Conservation (phyloP, 1,140 invertebrate genomes). For the Nomia melanderi region DNA sequence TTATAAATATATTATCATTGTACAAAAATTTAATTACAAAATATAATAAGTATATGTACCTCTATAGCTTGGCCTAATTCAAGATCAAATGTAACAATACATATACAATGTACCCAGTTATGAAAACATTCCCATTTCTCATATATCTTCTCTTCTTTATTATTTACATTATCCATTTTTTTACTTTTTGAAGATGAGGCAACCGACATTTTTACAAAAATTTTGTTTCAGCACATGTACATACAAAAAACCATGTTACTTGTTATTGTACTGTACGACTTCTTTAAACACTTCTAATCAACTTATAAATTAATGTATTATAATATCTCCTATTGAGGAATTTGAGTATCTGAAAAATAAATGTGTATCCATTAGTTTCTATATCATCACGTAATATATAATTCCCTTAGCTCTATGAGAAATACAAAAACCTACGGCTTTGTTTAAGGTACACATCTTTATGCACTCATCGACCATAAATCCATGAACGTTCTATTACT, state of each 20-base stretch:
- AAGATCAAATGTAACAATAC: slow-evolving; percentile 98
- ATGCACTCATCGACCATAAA: background rate
- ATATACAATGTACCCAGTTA: slow-evolving; percentile 98
- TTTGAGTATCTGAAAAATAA: slow-evolving; percentile 39
- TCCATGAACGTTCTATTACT: background rate
- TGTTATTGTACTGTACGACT: slow-evolving; percentile 19
- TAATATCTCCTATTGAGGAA: slow-evolving; percentile 13
- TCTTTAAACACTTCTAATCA: slow-evolving; percentile 7
- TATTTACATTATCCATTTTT: slow-evolving; percentile 42
- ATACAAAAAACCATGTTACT: slow-evolving; percentile 24
- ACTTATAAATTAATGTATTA: slow-evolving; percentile 31
- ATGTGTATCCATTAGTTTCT: background rate
- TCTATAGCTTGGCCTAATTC: slow-evolving; percentile 98
- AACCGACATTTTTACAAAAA: slow-evolving; percentile 68
- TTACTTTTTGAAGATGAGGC: slow-evolving; percentile 67
- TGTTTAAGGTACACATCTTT: slow-evolving; percentile 29
- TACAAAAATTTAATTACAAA: slow-evolving; percentile 20
- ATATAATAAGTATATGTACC: slow-evolving; percentile 79
- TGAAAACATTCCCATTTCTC: slow-evolving; percentile 85
- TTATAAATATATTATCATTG: background rate
- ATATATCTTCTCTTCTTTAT: slow-evolving; percentile 45
- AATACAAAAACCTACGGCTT: slow-evolving; percentile 40
- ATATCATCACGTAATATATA: background rate
- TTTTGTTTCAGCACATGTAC: slow-evolving; percentile 12
- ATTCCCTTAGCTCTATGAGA: background rate